phyloP scores from a whole-genome alignment of 2,888 invertebrate genomes.

The Lysandra bellargus region DNA sequence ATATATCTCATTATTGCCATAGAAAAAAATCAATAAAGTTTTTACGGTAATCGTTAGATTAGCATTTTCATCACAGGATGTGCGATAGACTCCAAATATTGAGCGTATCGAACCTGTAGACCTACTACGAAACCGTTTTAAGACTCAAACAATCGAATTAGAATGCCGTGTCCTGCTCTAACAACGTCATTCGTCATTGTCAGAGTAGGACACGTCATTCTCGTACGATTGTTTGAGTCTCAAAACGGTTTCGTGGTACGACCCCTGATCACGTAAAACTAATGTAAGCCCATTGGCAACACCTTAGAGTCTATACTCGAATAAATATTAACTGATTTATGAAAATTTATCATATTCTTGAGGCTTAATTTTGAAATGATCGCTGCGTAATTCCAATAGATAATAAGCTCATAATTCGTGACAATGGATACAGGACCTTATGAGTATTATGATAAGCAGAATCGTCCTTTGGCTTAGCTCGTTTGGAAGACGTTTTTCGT shows the following conservation, averaged over 20 bases:
- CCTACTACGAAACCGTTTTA: too few relatives aligned
- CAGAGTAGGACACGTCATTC: too few relatives aligned
- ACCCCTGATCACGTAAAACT: slow-evolving; percentile 54
- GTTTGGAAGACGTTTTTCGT: slow-evolving; percentile 63
- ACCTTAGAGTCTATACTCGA: slow-evolving; percentile 77
- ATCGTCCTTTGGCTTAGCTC: slow-evolving; percentile 48
- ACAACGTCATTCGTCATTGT: too few relatives aligned
- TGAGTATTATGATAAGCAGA: slow-evolving; percentile 51
- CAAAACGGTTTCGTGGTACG: too few relatives aligned
- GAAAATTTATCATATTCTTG: slow-evolving; percentile 79
- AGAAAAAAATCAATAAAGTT: background rate
- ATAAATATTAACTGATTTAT: slow-evolving; percentile 78
- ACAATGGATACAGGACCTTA: slow-evolving; percentile 61
- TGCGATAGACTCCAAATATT: slow-evolving; percentile 51
- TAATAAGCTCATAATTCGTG: slow-evolving; percentile 48
- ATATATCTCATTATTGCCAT: background rate
- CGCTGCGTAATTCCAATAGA: slow-evolving; percentile 50
- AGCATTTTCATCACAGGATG: slow-evolving; percentile 30
- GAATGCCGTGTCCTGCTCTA: too few relatives aligned
- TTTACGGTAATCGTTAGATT: slow-evolving; percentile 5
- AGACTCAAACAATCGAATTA: too few relatives aligned
- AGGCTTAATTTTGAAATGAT: slow-evolving; percentile 79
- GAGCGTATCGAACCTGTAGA: slow-evolving; percentile 55
- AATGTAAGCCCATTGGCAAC: slow-evolving; percentile 73
- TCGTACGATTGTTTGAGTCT: too few relatives aligned